Base-by-base conservation (phyloP, 2,888 invertebrate genomes). In the Hydrotaea diabolus region DNA sequence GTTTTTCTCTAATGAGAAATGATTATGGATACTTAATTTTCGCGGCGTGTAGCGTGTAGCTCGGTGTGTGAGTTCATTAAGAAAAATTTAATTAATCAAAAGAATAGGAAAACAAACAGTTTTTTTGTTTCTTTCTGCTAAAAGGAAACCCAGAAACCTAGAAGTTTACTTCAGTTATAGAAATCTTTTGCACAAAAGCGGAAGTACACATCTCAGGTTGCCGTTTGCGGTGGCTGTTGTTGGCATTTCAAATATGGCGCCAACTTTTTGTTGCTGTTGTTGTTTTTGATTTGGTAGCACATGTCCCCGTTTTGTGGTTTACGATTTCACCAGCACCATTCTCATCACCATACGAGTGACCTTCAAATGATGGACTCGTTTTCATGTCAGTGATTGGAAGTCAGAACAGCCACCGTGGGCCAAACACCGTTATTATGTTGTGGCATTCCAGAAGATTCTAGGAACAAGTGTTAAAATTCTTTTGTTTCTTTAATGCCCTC, bases 61-160 rank as follows among this genome's bases (percentile, higher is more conserved):
- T n/a, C 13, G 66, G 43, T 64, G 83, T 43, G 21, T 66, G 66
- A 59, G 77, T 77, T 79, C 59, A 77, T 82, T 79, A 79, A 69
- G 69, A 80, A 82, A 82, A 82, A 82, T 85, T 85, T 82, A 85
- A 85, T 82, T 85, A 82, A 85, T 85, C 85, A 85, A 85, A 85
- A 78, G 82, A 75, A 85, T 76, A 57, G 46, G 23, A 69, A 13
- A 19, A 69, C 21, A 72, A 19, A 46, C 53, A 39, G 13, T 15
- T 46, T 39, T 26, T 62, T 0, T 75, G 15, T 13, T 11, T 21
- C 53, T 75, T 62, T 11, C 15, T n/a, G 9, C 55, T 76, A 15
- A 62, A 64, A 69, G 69, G 49, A 31, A 31, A 43, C 21, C 8
- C 3, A 49, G 15, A 71, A 49, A 53, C 31, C 2, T 43, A 66